Evolutionary conservation across 2,888 invertebrate species (phyloP).

Genomic region (Diarsia brunnea): DNA sequence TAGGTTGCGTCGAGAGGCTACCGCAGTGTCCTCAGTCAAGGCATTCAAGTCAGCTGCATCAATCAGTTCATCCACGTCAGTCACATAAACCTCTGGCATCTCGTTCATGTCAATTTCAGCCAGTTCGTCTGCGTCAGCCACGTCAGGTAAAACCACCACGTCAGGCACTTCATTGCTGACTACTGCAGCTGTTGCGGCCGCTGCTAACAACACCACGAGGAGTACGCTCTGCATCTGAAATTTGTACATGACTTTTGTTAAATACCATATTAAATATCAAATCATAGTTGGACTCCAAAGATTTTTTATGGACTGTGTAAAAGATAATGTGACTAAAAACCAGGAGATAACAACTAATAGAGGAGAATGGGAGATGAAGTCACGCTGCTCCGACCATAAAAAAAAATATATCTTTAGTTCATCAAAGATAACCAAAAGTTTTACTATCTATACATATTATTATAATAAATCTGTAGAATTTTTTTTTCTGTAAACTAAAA

Average conservation of each 20-base stretch:
- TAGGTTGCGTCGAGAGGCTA: not conserved
- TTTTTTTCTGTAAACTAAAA: too few relatives aligned
- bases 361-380: too few relatives aligned
- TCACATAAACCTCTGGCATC: not conserved
- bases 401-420: too few relatives aligned
- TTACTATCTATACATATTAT: too few relatives aligned
- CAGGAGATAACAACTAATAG: too few relatives aligned
- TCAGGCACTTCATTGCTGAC: slow-evolving; percentile 20
- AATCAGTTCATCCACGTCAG: not conserved
- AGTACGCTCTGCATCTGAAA: slow-evolving; percentile 36
- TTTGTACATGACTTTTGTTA: not conserved
- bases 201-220: slow-evolving; percentile 29
- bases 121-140: not conserved
- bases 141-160: not conserved
- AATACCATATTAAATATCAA: not conserved
- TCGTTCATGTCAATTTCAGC: not conserved
- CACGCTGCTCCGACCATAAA: too few relatives aligned
- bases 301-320: not conserved
- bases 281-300: not conserved
- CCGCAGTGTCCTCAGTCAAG: not conserved
- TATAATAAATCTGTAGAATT: too few relatives aligned
- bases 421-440: too few relatives aligned
- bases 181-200: slow-evolving; percentile 23
- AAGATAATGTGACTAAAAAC: not conserved
- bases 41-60: not conserved